Evolutionary conservation across 2,797 vertebrate species (phyloP).

Genomic region (Catharus ustulatus): DNA sequence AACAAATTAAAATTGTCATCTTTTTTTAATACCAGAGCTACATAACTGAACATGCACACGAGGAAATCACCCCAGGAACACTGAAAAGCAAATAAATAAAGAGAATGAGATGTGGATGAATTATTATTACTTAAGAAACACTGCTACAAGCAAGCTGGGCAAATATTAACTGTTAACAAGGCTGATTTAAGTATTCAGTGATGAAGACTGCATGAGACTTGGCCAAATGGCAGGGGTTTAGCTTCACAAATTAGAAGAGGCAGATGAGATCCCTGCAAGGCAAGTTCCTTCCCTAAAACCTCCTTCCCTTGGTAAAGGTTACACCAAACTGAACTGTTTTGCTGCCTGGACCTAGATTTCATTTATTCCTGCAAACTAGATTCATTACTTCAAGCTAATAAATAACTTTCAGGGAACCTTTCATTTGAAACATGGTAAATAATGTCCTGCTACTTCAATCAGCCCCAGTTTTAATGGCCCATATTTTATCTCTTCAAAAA

Average conservation of each 20-base stretch:
- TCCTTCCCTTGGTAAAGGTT: not conserved
- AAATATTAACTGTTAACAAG: conserved; percentile 20
- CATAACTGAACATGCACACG: not conserved
- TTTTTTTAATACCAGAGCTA: not conserved
- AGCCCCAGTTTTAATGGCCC: not conserved
- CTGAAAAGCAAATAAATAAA: conserved; percentile 27
- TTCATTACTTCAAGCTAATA: conserved; percentile 17
- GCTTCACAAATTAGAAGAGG: conserved; percentile 35
- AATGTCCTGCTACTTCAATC: not conserved
- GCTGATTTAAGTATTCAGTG: not conserved
- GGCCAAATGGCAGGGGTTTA: conserved; percentile 6
- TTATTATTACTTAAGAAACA: not conserved
- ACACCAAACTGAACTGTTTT: not conserved
- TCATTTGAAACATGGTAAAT: conserved; percentile 18
- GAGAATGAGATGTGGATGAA: conserved; percentile 4
- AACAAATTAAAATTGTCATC: not conserved
- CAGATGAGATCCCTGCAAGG: conserved; percentile 26
- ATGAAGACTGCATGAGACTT: not conserved
- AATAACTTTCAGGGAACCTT: conserved; percentile 16
- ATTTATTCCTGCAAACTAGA: not conserved
- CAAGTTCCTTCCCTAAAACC: not conserved
- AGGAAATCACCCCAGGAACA: not conserved
- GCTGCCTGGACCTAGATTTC: not conserved
- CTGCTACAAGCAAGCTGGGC: not conserved
- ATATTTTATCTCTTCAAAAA: conserved; percentile 17